A percentile compares a stretch with the other conserved stretches of the same genome.
phyloP scores from a whole-genome alignment of 2,113 vertebrate genomes.

The Furnarius figulus region DNA sequence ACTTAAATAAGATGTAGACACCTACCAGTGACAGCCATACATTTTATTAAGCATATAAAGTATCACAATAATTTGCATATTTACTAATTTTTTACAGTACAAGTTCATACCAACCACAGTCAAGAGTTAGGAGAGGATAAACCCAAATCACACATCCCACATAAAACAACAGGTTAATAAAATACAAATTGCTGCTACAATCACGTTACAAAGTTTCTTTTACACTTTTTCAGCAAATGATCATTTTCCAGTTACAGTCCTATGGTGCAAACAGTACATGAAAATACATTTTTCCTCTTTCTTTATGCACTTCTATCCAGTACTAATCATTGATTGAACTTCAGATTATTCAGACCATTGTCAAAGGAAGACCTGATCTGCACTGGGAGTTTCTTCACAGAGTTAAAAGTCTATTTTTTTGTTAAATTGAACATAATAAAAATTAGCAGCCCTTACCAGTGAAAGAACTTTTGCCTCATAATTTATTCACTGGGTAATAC shows the following conservation, averaged over 20 bases:
- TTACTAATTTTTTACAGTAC: background rate
- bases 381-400: background rate
- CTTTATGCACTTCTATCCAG: background rate
- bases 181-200: background rate
- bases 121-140: background rate
- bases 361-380: background rate
- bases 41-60: constrained; percentile 40
- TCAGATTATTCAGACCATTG: background rate
- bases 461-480: background rate
- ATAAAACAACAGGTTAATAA: background rate
- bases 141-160: background rate
- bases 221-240: background rate
- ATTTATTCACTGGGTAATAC: background rate
- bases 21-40: background rate
- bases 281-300: background rate
- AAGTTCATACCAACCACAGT: background rate
- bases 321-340: background rate
- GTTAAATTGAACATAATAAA: background rate
- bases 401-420: background rate
- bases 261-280: background rate
- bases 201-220: background rate
- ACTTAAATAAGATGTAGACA: background rate
- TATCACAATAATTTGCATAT: background rate
- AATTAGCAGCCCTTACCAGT: background rate
- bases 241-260: background rate